Evolutionary conservation across 64 coral and sea anemone genomes (phyloP), one percentile per base, ranked within the genome.

Genomic region (Dendrophyllia cribrosa): DNA sequence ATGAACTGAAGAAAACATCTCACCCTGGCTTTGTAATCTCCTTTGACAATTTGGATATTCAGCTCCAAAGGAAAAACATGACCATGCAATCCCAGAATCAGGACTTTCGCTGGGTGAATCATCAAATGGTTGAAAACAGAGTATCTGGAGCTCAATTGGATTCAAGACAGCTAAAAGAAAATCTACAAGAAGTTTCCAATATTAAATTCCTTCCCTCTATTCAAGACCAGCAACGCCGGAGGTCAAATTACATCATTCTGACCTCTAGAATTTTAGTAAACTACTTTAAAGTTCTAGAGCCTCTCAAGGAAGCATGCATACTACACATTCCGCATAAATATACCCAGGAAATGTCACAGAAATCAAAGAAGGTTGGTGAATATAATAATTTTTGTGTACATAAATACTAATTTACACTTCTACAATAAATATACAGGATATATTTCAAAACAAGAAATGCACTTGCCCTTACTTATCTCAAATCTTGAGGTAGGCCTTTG

Each of bases 41-140:
- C 24, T 75, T 74, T 74, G 48, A 88, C 67, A 76, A 92, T 21
- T 21, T 92, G n/a, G 79, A 92, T 53, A 23, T 92, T 10, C 65
- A 92, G 58, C 22, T 92, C 2, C 34, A 86, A 63, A 92, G 70
- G 72, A 89, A 56, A 75, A 88, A 75, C 25, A 75, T 74, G 86
- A 75, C 86, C n/a, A 75, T 48, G 70, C 17, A 75, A 14, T 49
- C 10, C 6, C 69, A 88, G 25, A 88, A 88, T 23, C 69, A 61
- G 51, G 71, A 74, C 58, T 75, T 50, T 70, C 89, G 82, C n/a
- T 91, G 89, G 89, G 59, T 91, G 6, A 91, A 91, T 68, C 89
- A 91, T 58, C 60, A 81, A 45, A 81, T 79, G 59, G 43, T 81
- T 13, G 75, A 81, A 9, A 91, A 92, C 50, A 23, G 90, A 16